These are phyloP conservation scores for Epinotia nisella DNA, from an alignment of 2,888 invertebrate species.

Conservation along the genomic window DNA sequence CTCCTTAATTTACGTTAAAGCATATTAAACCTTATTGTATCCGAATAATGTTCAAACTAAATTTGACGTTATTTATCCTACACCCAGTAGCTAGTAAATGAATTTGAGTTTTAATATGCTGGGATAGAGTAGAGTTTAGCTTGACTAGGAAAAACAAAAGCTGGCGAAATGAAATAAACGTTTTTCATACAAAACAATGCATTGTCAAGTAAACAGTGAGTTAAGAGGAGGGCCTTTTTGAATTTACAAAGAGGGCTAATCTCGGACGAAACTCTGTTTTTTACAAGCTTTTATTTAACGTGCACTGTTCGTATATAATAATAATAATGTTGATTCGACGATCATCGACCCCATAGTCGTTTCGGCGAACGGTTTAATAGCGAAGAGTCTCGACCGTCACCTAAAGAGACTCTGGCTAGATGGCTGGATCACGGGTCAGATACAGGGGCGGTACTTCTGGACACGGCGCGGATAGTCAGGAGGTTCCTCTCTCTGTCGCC, in stretches of 20 bases:
- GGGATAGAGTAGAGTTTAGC: background rate
- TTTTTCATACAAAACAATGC: conserved; percentile 70
- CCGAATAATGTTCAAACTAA: background rate
- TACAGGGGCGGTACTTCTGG: no score
- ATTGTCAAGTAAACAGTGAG: conserved; percentile 34
- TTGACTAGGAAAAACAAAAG: background rate
- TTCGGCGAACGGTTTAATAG: no score
- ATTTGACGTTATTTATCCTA: background rate
- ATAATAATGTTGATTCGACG: no score
- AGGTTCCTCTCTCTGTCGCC: no score
- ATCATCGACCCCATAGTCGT: no score
- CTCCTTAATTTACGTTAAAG: background rate
- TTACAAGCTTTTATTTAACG: no score
- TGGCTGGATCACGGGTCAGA: no score
- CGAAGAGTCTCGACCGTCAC: no score
- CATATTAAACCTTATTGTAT: background rate
- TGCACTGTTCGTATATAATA: no score
- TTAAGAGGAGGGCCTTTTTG: background rate
- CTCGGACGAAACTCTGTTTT: background rate
- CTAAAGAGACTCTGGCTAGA: no score
- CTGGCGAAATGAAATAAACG: conserved; percentile 57
- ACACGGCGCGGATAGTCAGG: no score
- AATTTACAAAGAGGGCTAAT: background rate
- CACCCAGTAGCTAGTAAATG: background rate
- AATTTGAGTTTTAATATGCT: background rate